Base-by-base conservation (phyloP, 1,140 invertebrate genomes). In the Maconellicoccus hirsutus region DNA sequence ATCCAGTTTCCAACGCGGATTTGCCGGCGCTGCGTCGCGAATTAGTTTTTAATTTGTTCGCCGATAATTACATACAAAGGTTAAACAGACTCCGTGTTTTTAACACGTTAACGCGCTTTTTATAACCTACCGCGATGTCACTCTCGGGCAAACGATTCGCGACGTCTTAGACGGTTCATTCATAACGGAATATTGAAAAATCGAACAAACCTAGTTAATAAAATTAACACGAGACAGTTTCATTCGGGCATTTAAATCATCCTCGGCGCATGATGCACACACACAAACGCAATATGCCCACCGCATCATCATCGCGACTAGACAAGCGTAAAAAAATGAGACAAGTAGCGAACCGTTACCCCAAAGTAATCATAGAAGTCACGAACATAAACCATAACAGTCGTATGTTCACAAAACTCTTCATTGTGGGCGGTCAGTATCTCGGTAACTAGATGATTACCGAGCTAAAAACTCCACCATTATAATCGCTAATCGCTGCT, bases 321-420 rank as follows among this genome's bases (percentile, higher is more conserved):
- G 42, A 52, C 42, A 52, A 52, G 42, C 42, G n/a, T 52, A 16
- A 52, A 52, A n/a, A 52, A 52, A 52, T 52, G 42, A 52, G 42
- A 52, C 42, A 52, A 52, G 42, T 52, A 52, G 42, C 42, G 42
- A 52, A 52, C 42, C 42, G 42, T 52, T 52, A 52, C 42, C n/a
- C n/a, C 42, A 52, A 52, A 52, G 42, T 52, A 52, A 52, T 52
- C 42, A 52, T 19, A 52, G 42, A 52, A 52, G 42, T 52, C 42
- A 52, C 42, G 42, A 52, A 52, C 42, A 19, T 52, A 52, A 52
- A 52, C 42, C 42, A 52, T 52, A 52, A 52, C 42, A 19, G 42
- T 52, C n/a, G 16, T 52, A 19, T 19, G 12, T 52, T 52, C 42
- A 52, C 42, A 52, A 52, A 52, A 52, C 42, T 52, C 42, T 16